Evolutionary conservation across 1,140 invertebrate genomes (phyloP), one percentile per base, ranked within the genome.

Genomic region (Steinernema feltiae): DNA sequence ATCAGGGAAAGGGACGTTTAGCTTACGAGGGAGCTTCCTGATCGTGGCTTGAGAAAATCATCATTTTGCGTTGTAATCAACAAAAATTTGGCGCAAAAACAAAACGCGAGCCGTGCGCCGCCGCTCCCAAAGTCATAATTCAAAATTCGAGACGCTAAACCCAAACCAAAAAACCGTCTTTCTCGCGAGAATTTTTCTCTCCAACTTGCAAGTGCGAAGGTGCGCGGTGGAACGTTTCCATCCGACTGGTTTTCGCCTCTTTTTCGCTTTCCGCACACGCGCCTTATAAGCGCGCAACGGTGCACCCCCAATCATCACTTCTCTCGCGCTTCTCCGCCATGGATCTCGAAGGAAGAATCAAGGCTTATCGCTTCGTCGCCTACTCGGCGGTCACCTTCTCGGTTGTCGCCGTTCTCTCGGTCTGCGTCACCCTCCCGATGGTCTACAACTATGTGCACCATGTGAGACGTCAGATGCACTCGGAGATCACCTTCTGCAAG

Each of bases 311-410:
- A 46, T 46, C 41, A 46, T 46, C 41, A 46, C 41, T 46, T 46
- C 41, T 7, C n/a, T n/a, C n/a, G n/a, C n/a, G n/a, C n/a, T n/a
- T n/a, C n/a, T n/a, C n/a, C n/a, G 53, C 7, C 7, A 63, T 63
- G 53, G 53, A 63, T 63, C 53, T 63, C 53, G 53, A 63, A 63
- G 53, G 53, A 63, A 63, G 53, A 74, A 77, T 77, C 76, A 77
- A 77, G 78, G 78, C 78, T 27, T 79, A 80, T 53, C 78, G 78
- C 48, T 79, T 79, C 53, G 78, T 79, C 32, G 78, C 78, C 78
- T 79, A 76, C 72, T 79, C 78, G 53, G 78, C 78, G 15, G 53
- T 63, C 53, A 63, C 53, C 53, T 63, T 63, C 53, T 63, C 53
- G 53, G 53, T 63, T 3, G 53, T 63, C 53, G 53, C 53, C 53